Percentiles rank a stretch among this genome's conserved stretches.
Conservation (phyloP, 2,888 invertebrate species). For the Volucella bombylans region DNA sequence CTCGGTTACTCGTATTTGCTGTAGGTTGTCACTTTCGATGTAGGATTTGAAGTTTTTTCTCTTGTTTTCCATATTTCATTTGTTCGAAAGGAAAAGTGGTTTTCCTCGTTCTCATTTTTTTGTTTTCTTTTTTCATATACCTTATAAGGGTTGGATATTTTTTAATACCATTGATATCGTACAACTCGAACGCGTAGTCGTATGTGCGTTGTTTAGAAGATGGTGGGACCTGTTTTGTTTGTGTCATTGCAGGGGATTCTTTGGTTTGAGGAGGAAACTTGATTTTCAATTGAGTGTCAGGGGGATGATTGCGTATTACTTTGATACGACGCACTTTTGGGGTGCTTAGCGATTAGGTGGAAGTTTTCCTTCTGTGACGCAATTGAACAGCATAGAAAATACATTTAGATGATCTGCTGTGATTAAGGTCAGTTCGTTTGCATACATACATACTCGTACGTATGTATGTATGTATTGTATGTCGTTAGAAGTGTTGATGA, state of each 20-base stretch:
- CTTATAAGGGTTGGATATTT: slow-evolving; percentile 41
- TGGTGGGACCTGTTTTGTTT: neutral
- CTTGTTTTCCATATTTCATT: slow-evolving; percentile 22
- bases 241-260: slow-evolving; percentile 5
- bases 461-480: too few species aligned
- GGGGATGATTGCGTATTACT: slow-evolving; percentile 9
- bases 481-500: too few species aligned
- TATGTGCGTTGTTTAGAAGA: slow-evolving; percentile 49
- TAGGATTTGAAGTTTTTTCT: slow-evolving; percentile 36
- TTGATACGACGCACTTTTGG: slow-evolving; percentile 36
- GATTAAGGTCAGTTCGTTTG: slow-evolving; percentile 14
- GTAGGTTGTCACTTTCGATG: slow-evolving; percentile 42
- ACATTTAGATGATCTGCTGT: neutral
- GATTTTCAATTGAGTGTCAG: slow-evolving; percentile 12
- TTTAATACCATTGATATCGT: too few species aligned
- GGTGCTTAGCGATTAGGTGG: slow-evolving; percentile 8
- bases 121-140: neutral
- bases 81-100: slow-evolving; percentile 52
- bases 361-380: neutral
- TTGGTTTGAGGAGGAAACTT: neutral
- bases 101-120: neutral
- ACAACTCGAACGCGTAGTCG: neutral
- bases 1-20: too few species aligned
- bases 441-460: too few species aligned
- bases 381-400: neutral